Conservation (phyloP, 1,140 invertebrate genomes). For the Lasaia peninsularis region DNA sequence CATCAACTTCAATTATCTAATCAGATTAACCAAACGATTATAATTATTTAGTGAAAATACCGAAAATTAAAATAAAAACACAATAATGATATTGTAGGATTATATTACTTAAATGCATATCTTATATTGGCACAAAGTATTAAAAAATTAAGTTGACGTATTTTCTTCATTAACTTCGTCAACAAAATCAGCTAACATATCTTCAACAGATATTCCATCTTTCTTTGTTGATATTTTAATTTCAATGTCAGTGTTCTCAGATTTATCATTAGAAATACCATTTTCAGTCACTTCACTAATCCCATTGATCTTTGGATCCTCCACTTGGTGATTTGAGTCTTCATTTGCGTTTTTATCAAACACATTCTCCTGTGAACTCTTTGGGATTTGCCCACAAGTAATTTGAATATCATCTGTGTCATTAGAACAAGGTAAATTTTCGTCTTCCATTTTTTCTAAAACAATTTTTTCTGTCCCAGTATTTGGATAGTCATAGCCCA, state of each 20-base stretch:
- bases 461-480: constrained; percentile 32
- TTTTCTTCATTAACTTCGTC: constrained; percentile 59
- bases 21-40: no score
- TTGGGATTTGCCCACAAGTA: constrained; percentile 52
- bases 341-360: constrained; percentile 32
- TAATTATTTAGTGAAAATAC: no score
- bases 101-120: background rate
- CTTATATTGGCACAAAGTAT: background rate
- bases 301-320: constrained; percentile 39
- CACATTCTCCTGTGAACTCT: constrained; percentile 40
- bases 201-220: constrained; percentile 48
- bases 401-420: constrained; percentile 63
- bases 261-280: constrained; percentile 21
- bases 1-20: no score
- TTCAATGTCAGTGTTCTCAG: constrained; percentile 8
- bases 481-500: constrained; percentile 48
- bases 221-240: constrained; percentile 23
- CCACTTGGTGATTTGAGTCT: constrained; percentile 8
- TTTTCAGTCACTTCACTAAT: constrained; percentile 25
- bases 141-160: background rate
- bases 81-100: background rate
- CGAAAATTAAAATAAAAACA: no score
- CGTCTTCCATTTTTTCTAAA: constrained; percentile 50
- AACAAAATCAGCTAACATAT: constrained; percentile 71
- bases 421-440: constrained; percentile 52